These are phyloP conservation scores for Subanguina moxae DNA, from an alignment of 1,140 invertebrate genomes.

Conservation along the genomic window DNA sequence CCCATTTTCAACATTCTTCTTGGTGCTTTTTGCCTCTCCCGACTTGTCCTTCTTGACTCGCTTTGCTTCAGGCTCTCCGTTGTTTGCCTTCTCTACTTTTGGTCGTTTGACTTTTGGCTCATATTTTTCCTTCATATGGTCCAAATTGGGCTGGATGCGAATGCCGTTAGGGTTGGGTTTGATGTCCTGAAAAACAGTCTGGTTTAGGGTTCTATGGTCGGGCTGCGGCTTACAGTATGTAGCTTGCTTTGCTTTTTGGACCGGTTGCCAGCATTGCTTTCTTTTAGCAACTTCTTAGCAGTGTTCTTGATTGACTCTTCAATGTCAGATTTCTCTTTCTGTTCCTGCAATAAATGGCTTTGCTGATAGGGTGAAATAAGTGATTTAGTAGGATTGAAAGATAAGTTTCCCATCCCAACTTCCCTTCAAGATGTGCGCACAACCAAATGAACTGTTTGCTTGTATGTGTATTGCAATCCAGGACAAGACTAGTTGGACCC, in stretches of 20 bases:
- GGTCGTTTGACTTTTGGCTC: slow-evolving; percentile 17
- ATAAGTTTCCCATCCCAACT: too few relatives aligned
- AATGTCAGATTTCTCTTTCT: slow-evolving; percentile 42
- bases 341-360: slow-evolving; percentile 30
- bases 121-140: slow-evolving; percentile 34
- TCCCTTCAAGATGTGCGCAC: too few relatives aligned
- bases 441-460: too few relatives aligned
- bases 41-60: not conserved
- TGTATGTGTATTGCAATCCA: too few relatives aligned
- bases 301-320: slow-evolving; percentile 44
- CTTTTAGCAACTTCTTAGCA: slow-evolving; percentile 35
- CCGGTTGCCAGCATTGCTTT: slow-evolving; percentile 3
- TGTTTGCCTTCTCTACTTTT: not conserved
- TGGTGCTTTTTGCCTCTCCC: not conserved
- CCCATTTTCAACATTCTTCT: too few relatives aligned
- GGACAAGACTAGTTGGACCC: too few relatives aligned
- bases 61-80: too few relatives aligned
- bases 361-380: not conserved
- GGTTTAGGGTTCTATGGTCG: not conserved
- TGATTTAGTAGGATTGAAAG: not conserved
- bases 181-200: slow-evolving; percentile 16
- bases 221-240: not conserved
- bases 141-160: slow-evolving; percentile 24
- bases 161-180: slow-evolving; percentile 24
- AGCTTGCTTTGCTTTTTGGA: not conserved